Base-by-base conservation (phyloP, 2,888 invertebrate genomes). In the Danaus chrysippus region DNA sequence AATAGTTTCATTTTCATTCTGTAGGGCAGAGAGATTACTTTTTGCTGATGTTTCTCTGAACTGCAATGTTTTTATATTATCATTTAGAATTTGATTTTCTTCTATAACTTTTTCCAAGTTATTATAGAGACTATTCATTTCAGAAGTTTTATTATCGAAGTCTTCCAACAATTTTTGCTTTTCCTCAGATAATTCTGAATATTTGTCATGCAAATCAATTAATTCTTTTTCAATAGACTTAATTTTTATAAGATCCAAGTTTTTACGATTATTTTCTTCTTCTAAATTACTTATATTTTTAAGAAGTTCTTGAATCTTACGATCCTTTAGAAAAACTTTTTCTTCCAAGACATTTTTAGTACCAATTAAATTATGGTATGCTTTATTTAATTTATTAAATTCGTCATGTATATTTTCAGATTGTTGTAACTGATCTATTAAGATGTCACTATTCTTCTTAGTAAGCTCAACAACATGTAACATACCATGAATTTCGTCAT, bases 91-190 rank as follows among this genome's bases (percentile, higher is more conserved):
- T 62, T 62, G 68, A 59, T 84, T 86, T 71, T 87, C 84, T 60
- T 80, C 75, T 42, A 72, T 78, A 76, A 81, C 83, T 1, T 17
- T 67, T 64, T 86, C 76, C 49, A 88, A 69, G 8, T 62, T 68
- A 55, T 77, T 73, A 43, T 70, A 69, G 58, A 85, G 73, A 62
- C 76, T 70, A 61, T 76, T 77, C 1, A 78, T 62, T 73, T 82
- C 78, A 42, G 76, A 68, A 12, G 62, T 75, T 77, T 83, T 83
- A 19, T 64, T 67, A 43, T 77, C 70, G 43, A 74, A 72, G 62
- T 79, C 77, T 49, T 65, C 67, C 61, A 80, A 72, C 49, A 84
- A 68, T 19, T 44, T 53, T 34, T 49, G 49, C 19, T 84, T 84
- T 71, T 84, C 80, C 43, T 57, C 61, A 42, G 71, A 42, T 34